Conservation (phyloP, 2,888 invertebrate species). For the Malthinus flaveolus region DNA sequence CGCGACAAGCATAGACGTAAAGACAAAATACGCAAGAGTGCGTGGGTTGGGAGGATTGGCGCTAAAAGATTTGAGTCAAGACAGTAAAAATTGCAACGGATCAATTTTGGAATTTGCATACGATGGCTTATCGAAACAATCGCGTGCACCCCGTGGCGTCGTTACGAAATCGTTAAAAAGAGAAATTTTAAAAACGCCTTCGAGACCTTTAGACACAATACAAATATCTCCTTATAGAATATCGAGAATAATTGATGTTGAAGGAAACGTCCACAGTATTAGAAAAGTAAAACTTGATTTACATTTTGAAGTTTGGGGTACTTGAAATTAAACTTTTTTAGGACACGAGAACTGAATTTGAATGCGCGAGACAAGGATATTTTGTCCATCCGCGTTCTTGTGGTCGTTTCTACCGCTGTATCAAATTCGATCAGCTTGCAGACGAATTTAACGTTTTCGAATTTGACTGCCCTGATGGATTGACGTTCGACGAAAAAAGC, state of each 20-base stretch:
- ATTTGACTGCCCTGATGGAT: slow-evolving; percentile 77
- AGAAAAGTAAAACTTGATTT: slow-evolving; percentile 58
- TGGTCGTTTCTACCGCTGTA: slow-evolving; percentile 78
- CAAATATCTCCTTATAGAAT: slow-evolving; percentile 74
- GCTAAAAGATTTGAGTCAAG: slow-evolving; percentile 59
- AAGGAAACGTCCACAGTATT: slow-evolving; percentile 71
- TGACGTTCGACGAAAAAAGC: slow-evolving; percentile 75
- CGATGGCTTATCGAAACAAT: slow-evolving; percentile 63
- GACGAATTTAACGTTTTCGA: slow-evolving; percentile 79
- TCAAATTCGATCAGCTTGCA: slow-evolving; percentile 75
- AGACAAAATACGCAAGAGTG: slow-evolving; percentile 74
- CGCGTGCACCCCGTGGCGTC: slow-evolving; percentile 66
- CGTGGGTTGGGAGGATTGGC: slow-evolving; percentile 73
- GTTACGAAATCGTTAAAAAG: slow-evolving; percentile 66
- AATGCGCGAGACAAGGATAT: slow-evolving; percentile 76
- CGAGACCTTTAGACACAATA: slow-evolving; percentile 60
- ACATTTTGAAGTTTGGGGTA: neutral
- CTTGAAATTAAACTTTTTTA: slow-evolving; percentile 43
- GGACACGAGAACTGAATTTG: slow-evolving; percentile 74
- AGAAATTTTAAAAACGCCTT: slow-evolving; percentile 60
- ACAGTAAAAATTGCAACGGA: slow-evolving; percentile 58
- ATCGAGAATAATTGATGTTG: slow-evolving; percentile 71
- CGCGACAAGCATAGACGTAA: slow-evolving; percentile 71
- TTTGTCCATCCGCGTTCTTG: slow-evolving; percentile 78
- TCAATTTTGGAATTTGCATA: slow-evolving; percentile 57